A percentile compares a stretch with the other conserved stretches of the same genome.
phyloP scores from a whole-genome alignment of 2,888 invertebrate genomes.

The Tridacna crocea region DNA sequence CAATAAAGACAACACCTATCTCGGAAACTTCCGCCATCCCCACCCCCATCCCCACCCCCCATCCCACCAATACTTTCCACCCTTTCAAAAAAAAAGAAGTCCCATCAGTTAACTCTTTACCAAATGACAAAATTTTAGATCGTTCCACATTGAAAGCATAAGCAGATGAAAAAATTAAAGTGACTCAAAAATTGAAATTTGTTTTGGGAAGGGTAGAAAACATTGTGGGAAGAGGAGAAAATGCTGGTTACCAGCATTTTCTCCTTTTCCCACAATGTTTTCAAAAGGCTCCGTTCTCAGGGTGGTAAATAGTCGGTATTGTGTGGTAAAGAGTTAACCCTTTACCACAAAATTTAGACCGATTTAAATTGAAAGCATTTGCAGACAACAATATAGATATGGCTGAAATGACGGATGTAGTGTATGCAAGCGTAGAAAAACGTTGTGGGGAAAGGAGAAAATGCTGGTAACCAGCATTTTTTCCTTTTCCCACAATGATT shows the following conservation, averaged over 20 bases:
- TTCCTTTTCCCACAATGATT: conserved; percentile 2
- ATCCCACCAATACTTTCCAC: no score
- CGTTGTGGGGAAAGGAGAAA: conserved; percentile 10
- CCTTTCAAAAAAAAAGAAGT: no score
- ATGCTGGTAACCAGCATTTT: conserved; percentile 1
- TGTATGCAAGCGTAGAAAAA: background rate
- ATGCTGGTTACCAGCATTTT: background rate
- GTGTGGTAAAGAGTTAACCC: background rate
- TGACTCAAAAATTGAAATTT: no score
- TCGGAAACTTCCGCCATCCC: no score
- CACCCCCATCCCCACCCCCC: no score
- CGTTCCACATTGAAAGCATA: no score
- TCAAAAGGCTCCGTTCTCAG: background rate
- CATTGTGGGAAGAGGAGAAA: background rate
- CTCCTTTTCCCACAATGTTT: background rate
- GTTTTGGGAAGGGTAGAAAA: no score
- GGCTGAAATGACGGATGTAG: background rate
- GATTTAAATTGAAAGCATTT: background rate
- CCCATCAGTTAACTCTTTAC: no score
- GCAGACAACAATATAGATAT: background rate
- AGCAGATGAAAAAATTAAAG: no score
- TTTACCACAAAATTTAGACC: background rate
- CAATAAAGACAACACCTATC: no score
- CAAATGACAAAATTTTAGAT: no score
- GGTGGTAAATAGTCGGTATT: background rate